phyloP scores from a whole-genome alignment of 2,797 vertebrate species.

The Pangasius sanitwongsei region DNA sequence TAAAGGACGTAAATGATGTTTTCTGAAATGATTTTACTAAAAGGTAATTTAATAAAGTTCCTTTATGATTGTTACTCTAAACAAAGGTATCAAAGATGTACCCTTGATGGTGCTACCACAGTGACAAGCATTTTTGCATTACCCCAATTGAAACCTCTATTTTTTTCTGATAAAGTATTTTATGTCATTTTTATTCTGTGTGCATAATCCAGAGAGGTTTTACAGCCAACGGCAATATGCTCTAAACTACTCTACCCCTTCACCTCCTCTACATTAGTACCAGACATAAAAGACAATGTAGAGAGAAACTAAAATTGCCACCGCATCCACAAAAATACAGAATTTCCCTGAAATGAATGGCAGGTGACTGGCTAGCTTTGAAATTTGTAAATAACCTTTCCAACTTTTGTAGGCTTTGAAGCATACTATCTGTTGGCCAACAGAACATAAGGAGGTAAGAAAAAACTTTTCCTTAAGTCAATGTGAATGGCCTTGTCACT shows the following conservation, averaged over 20 bases:
- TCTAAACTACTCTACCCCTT: neutral
- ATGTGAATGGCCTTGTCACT: slow-evolving; percentile 9
- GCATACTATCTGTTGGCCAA: neutral
- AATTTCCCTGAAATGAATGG: neutral
- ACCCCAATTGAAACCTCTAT: neutral
- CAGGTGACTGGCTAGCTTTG: neutral
- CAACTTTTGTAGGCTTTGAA: neutral
- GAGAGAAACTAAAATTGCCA: neutral
- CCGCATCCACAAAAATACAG: neutral
- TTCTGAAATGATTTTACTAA: neutral
- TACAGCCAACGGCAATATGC: neutral
- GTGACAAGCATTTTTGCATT: neutral
- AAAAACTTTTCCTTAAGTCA: neutral
- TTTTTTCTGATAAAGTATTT: neutral
- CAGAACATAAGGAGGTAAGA: neutral
- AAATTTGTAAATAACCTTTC: neutral
- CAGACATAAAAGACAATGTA: slow-evolving; percentile 2
- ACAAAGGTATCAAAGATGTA: too few relatives aligned
- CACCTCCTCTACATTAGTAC: slow-evolving; percentile 1
- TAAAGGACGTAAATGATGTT: neutral
- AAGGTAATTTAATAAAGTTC: neutral
- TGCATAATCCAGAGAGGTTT: neutral
- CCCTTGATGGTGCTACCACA: neutral
- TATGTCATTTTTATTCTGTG: neutral
- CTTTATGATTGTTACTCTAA: neutral